Evolutionary conservation across 2,797 vertebrate species (phyloP), one percentile per base, ranked within the genome.

Genomic region (Pristis pectinata): DNA sequence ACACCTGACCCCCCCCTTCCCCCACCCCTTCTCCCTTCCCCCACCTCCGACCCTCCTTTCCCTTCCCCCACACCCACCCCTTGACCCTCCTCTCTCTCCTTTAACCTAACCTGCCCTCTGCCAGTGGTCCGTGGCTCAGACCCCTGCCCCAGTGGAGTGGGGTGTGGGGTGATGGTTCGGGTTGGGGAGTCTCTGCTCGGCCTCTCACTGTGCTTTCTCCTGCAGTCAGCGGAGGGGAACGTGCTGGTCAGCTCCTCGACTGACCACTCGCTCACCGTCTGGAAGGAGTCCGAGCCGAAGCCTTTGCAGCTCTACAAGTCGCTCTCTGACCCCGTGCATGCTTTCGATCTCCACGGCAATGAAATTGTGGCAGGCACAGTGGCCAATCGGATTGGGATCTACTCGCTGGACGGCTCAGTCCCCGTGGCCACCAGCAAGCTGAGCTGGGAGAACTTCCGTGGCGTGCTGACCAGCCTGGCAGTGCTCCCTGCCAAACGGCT

Each of bases 361-460:
- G 98, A 99, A 95, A 98, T 99, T 92, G 98, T 99, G 95, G 97
- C 98, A 0, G 99, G 99, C 95, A 99, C 98, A 0, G 98, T 99
- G 96, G 98, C 98, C 95, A 99, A 99, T 97, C 99, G 98, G 96
- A 99, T 99, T 0, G 98, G 99, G 0, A 98, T 99, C 95, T 99
- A 99, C 96, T 99, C 99, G 94, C 97, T 98, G 24, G 98, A 99
- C 89, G 98, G 98, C 53, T 98, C 98, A 3, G 96, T 98, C 53
- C 98, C 98, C 0, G 95, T 96, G 72, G 98, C 98, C 95, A 97
- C 97, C 34, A 99, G 98, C 95, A 99, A 99, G 96, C 98, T 99
- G 95, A 99, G 98, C 97, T 98, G 98, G 0, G 99, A 99, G 97
- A 99, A 99, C 97, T 99, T 99, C 96, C 98, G 98, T 0, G 99